Conservation (phyloP, 2,888 invertebrate species). For the Incurvaria masculella region DNA sequence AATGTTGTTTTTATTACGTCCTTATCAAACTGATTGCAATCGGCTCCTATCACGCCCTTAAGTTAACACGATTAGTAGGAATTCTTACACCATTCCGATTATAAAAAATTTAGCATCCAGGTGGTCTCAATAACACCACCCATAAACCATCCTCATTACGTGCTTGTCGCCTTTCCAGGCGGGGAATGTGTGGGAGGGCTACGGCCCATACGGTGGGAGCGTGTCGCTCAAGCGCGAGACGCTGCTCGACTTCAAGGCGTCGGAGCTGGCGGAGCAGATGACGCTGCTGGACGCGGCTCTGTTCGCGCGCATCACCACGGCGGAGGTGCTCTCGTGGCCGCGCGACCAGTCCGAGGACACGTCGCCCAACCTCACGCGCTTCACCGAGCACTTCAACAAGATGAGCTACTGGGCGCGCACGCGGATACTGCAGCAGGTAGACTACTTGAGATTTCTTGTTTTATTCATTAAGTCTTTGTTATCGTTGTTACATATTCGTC, state of each 20-base stretch:
- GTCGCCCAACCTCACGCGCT: slow-evolving; percentile 93
- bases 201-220: slow-evolving; percentile 39
- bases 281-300: slow-evolving; percentile 92
- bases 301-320: slow-evolving; percentile 95
- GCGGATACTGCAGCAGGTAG: slow-evolving; percentile 79
- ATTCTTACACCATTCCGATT: no score
- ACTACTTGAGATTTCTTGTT: no score
- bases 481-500: no score
- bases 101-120: no score
- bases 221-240: slow-evolving; percentile 54
- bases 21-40: no score
- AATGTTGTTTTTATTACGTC: no score
- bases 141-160: no score
- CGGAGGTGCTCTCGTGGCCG: slow-evolving; percentile 96
- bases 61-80: no score
- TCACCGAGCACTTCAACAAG: slow-evolving; percentile 99
- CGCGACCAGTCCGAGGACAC: slow-evolving; percentile 96
- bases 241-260: slow-evolving; percentile 89
- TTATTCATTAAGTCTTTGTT: no score
- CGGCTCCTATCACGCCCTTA: no score
- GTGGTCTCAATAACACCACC: no score
- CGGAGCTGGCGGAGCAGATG: slow-evolving; percentile 97
- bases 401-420: slow-evolving; percentile 99
- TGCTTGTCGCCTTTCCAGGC: no score
- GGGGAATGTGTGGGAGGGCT: slow-evolving; percentile 15